Base-by-base conservation (phyloP, 2,797 vertebrate species). In the Momotus momota region DNA sequence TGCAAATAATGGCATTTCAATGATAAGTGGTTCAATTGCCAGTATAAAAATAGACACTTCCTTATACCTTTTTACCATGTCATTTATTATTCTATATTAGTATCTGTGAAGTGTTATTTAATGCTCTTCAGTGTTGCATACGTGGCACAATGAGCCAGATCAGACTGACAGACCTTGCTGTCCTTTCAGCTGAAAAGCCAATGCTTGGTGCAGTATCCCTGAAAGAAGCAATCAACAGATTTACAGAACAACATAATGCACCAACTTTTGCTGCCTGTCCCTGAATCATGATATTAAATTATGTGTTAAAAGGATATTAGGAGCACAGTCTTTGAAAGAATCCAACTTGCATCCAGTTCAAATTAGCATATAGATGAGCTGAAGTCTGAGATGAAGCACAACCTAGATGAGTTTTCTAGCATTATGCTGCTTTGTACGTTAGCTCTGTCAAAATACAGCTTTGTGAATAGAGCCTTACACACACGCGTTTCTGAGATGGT, bases 281-380 rank as follows among this genome's bases (percentile, higher is more conserved):
- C 67, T 93, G 92, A 91, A 97, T 97, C 93, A 86, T 62, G 94
- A 97, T 96, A 98, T 97, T 97, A 97, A 98, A 97, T 97, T 97
- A 97, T 92, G 75, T 97, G 95, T 96, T 98, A 94, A 97, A 97
- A 97, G 93, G 87, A 87, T 95, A 97, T 97, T 96, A 97, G 82
- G 82, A 64, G 49, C 94, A 94, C 12, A 75, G 57, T 88, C 82
- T 95, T 97, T 5, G 40, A 81, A 51, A 97, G 97, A 77, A 85
- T 69, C 90, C 90, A 69, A 20, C 48, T 97, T 84, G 86, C 48
- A 81, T 97, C 91, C 88, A 51, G 7, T 89, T 82, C 0, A 2
- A 97, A 98, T 98, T 98, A 97, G 94, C 98, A 98, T 98, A 94
- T 97, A 98, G 96, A 97, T 98, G 96, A 98, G 86, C 85, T 97